phyloP scores from a whole-genome alignment of 2,888 invertebrate genomes.

The Crossocerus cetratus region DNA sequence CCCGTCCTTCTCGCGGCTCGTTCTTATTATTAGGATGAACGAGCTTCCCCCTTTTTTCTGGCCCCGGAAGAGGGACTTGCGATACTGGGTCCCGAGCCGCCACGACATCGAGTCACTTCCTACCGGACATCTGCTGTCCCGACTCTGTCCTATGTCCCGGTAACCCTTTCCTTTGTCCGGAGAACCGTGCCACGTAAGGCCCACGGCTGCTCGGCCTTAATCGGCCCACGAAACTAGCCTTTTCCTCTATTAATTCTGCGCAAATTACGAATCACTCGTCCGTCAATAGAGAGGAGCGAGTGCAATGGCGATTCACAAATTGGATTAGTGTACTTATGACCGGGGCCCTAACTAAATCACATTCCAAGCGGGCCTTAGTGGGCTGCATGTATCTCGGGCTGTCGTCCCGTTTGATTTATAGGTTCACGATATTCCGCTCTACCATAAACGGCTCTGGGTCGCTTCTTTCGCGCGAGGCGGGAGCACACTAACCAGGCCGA shows the following conservation, averaged over 20 bases:
- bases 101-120: slow-evolving; percentile 56
- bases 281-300: neutral
- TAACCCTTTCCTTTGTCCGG: neutral
- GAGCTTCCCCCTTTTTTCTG: slow-evolving; percentile 25
- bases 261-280: neutral
- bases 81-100: slow-evolving; percentile 32
- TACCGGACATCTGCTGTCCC: slow-evolving; percentile 58
- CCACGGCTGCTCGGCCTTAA: too few relatives aligned
- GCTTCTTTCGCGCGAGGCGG: slow-evolving; percentile 38
- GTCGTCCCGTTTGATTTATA: slow-evolving; percentile 50
- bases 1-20: slow-evolving; percentile 24
- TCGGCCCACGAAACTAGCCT: too few relatives aligned
- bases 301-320: slow-evolving; percentile 32
- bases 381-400: slow-evolving; percentile 45
- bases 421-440: slow-evolving; percentile 46
- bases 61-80: slow-evolving; percentile 51
- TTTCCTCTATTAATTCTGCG: too few relatives aligned
- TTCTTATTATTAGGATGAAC: slow-evolving; percentile 60
- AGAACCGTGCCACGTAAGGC: too few relatives aligned
- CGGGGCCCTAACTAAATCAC: slow-evolving; percentile 50
- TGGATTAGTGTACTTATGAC: slow-evolving; percentile 53
- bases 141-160: slow-evolving; percentile 16
- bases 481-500: slow-evolving; percentile 5
- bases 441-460: slow-evolving; percentile 53
- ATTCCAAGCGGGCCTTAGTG: slow-evolving; percentile 52